Conservation (phyloP, 1,140 invertebrate genomes). For the Scaptodrosophila lebanonensis region DNA sequence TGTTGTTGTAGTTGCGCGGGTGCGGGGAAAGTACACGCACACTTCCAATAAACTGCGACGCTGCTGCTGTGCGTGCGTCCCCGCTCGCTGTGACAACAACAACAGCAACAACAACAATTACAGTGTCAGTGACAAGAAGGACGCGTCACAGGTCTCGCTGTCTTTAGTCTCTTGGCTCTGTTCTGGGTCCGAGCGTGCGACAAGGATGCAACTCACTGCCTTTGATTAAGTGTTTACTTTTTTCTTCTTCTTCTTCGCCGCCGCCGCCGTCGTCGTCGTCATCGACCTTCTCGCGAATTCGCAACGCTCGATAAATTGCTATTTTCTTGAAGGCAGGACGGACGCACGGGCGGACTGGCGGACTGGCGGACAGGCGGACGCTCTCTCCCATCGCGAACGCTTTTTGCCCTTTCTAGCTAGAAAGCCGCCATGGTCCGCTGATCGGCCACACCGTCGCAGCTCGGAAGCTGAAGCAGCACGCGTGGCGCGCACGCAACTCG, state of each 20-base stretch:
- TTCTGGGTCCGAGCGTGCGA: constrained; percentile 31
- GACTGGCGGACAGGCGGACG: no score
- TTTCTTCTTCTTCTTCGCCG: not conserved
- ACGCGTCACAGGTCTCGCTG: constrained; percentile 31
- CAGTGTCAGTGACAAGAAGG: constrained; percentile 12
- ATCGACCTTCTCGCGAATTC: constrained; percentile 7
- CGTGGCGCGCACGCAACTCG: no score
- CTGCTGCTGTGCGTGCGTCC: constrained; percentile 54
- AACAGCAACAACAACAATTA: constrained; percentile 2
- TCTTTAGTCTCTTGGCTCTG: not conserved
- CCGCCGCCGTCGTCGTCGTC: no score
- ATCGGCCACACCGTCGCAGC: no score
- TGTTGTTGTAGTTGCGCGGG: not conserved
- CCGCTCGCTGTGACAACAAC: constrained; percentile 49
- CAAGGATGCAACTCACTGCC: constrained; percentile 24
- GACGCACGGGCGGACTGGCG: no score
- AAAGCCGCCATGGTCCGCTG: no score
- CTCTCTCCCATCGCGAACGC: no score
- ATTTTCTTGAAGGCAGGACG: no score
- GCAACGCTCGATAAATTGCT: constrained; percentile 7
- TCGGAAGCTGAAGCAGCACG: no score
- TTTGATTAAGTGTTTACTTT: constrained; percentile 23
- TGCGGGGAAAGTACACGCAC: constrained; percentile 39
- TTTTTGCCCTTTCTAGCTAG: no score
- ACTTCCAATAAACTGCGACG: constrained; percentile 50